These are phyloP conservation scores for Eubasilissa regina DNA, from an alignment of 1,140 invertebrate genomes.

Conservation along the genomic window DNA sequence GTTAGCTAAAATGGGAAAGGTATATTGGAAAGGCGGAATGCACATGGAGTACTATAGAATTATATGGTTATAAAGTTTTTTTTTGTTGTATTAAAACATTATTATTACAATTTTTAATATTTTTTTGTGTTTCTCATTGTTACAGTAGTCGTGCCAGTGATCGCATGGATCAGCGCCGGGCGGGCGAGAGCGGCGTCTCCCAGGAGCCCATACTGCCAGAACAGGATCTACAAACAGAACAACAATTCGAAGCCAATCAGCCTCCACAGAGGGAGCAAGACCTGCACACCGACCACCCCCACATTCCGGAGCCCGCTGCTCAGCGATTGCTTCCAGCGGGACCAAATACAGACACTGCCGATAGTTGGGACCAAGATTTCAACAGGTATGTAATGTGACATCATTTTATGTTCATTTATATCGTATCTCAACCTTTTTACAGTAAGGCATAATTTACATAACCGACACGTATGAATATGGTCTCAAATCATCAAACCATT, in stretches of 20 bases:
- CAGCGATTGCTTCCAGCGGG: constrained; percentile 20
- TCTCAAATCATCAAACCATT: too few relatives aligned
- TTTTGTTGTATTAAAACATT: too few relatives aligned
- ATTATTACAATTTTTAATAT: not conserved
- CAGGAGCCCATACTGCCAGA: not conserved
- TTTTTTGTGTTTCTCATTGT: constrained; percentile 1
- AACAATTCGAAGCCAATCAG: not conserved
- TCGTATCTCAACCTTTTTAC: too few relatives aligned
- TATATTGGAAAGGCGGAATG: too few relatives aligned
- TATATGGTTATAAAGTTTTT: too few relatives aligned
- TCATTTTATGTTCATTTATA: too few relatives aligned
- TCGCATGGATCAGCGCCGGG: constrained; percentile 52
- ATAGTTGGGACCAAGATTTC: constrained; percentile 21
- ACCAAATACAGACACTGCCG: not conserved
- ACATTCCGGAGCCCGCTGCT: constrained; percentile 7
- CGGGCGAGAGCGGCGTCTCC: constrained; percentile 38
- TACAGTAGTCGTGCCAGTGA: constrained; percentile 25
- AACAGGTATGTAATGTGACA: constrained; percentile 17
- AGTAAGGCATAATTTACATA: too few relatives aligned
- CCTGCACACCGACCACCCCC: not conserved
- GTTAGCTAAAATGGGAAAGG: too few relatives aligned
- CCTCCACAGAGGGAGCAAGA: not conserved
- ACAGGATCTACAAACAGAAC: not conserved
- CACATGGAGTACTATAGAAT: too few relatives aligned
- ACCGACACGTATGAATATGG: too few relatives aligned